Evolutionary conservation across 2,113 vertebrate species (phyloP), one percentile per base, ranked within the genome.

Genomic region (Empidonax traillii): DNA sequence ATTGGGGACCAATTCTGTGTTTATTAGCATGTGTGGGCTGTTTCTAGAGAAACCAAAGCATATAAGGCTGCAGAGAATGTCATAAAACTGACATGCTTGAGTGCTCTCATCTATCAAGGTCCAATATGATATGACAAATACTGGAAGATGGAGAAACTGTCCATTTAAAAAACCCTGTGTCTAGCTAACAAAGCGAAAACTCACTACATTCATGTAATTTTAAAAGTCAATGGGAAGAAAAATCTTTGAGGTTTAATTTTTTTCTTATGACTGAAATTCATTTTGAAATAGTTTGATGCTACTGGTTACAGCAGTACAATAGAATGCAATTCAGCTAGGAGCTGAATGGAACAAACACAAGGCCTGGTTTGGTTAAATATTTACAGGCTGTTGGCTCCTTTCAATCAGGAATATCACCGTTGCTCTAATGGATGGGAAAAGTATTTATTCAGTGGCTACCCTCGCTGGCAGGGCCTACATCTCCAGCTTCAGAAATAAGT

Each of bases 141-240:
- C 4, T 68, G 37, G 35, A 90, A 71, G 58, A 37, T 35, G 14
- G 21, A 15, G n/a, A 86, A 65, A 47, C 27, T 35, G 5, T 69
- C n/a, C 14, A 41, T 63, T 74, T 24, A 8, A 53, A 84, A 68
- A 28, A 0, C 0, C 1, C 21, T 52, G 4, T 47, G 41, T 69
- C 59, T 61, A 12, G 10, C 16, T 79, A 58, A 37, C 37, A 68
- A 73, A 49, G 37, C 37, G 65, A 76, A 51, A 89, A 24, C 6
- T 7, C 21, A 56, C 16, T 41, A 44, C 53, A 30, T 68, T 88
- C 22, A 47, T 7, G 9, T 44, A 43, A 65, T 27, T 3, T 79
- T 90, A 39, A 35, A 83, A 88, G 58, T 61, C 55, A 88, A 23
- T 11, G 76, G 44, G 31, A 69, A 20, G 22, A 80, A 79, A 79